Evolutionary conservation across 2,888 invertebrate genomes (phyloP).

Genomic region (Aphodius granarius): DNA sequence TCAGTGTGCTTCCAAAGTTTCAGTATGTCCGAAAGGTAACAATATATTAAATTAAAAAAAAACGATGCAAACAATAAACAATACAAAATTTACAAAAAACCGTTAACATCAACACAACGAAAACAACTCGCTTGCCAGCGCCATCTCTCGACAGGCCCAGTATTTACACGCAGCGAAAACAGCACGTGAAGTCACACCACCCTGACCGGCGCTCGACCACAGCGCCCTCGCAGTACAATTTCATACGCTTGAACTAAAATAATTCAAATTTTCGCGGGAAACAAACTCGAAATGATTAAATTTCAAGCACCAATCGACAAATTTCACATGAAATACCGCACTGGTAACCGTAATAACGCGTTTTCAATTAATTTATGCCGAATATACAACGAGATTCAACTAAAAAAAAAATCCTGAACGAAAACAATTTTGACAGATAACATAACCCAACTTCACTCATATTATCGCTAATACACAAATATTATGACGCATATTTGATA

Average conservation of each 20-base stretch:
- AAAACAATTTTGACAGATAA: neutral
- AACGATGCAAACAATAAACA: too few species aligned
- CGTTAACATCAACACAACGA: neutral
- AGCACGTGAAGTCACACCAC: neutral
- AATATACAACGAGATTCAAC: neutral
- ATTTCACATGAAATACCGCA: neutral
- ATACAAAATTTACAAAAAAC: too few species aligned
- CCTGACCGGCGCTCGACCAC: neutral
- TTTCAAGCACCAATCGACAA: neutral
- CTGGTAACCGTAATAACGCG: neutral
- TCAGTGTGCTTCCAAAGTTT: too few species aligned
- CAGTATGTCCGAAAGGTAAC: too few species aligned
- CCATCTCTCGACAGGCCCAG: neutral
- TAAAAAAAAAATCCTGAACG: neutral
- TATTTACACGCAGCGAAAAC: neutral
- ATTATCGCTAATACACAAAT: neutral
- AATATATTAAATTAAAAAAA: too few species aligned
- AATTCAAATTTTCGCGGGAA: neutral
- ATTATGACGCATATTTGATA: neutral
- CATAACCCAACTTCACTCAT: neutral
- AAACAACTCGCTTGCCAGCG: neutral
- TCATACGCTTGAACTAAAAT: neutral
- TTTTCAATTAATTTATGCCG: neutral
- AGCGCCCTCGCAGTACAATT: neutral
- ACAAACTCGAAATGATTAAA: neutral